Evolutionary conservation across 1,140 invertebrate genomes (phyloP).

Genomic region (Lamellibrachia luymesi): DNA sequence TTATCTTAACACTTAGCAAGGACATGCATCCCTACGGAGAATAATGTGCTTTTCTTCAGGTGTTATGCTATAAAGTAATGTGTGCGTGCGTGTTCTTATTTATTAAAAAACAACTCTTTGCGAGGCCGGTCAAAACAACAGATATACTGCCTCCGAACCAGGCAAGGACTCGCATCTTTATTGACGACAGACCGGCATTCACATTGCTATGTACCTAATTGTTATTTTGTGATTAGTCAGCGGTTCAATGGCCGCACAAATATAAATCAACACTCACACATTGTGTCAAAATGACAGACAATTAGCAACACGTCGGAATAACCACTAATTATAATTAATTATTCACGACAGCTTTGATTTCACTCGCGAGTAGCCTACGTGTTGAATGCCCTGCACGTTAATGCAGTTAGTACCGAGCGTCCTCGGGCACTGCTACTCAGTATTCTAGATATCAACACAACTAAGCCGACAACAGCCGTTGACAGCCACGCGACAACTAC

Average conservation of each 20-base stretch:
- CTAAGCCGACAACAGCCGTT: not conserved
- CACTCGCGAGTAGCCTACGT: not conserved
- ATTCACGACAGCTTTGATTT: slow-evolving; percentile 5
- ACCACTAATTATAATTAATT: not conserved
- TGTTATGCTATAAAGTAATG: too few relatives aligned
- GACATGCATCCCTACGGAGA: too few relatives aligned
- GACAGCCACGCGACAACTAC: not conserved
- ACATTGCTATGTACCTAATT: not conserved
- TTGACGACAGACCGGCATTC: not conserved
- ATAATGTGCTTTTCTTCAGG: too few relatives aligned
- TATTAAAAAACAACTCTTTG: too few relatives aligned
- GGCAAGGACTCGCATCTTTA: not conserved
- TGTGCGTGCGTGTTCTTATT: too few relatives aligned
- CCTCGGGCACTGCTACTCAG: not conserved
- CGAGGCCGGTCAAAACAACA: too few relatives aligned
- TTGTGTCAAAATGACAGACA: not conserved
- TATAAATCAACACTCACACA: not conserved
- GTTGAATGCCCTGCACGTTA: not conserved
- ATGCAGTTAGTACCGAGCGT: not conserved
- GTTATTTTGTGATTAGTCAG: not conserved
- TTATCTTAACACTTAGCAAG: too few relatives aligned
- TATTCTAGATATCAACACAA: not conserved
- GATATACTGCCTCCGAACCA: not conserved
- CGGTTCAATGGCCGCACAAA: not conserved
- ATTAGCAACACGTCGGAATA: not conserved